phyloP scores from a whole-genome alignment of 2,888 invertebrate species.

The Criorhina ranunculi region DNA sequence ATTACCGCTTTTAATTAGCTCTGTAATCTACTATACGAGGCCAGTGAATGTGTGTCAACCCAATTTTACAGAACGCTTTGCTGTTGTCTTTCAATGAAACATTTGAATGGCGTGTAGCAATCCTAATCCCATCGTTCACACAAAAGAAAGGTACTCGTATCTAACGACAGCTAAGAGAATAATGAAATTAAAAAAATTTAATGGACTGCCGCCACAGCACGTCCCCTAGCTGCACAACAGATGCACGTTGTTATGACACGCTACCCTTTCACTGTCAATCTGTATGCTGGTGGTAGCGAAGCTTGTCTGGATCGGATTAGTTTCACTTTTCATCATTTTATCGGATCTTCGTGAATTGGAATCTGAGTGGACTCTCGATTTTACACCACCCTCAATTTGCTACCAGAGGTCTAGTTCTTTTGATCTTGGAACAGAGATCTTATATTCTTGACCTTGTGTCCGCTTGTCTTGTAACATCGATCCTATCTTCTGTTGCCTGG shows the following conservation, averaged over 20 bases:
- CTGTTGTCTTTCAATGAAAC: conserved; percentile 13
- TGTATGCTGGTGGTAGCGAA: not conserved
- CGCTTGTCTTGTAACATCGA: not conserved
- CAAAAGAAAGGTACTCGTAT: not conserved
- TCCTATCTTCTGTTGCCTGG: not conserved
- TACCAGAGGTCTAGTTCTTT: not conserved
- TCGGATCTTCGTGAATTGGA: not conserved
- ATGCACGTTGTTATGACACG: conserved; percentile 37
- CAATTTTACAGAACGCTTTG: conserved; percentile 30
- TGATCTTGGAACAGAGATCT: not conserved
- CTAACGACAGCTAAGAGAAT: conserved; percentile 16
- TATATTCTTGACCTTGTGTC: not conserved
- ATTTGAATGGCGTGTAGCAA: conserved; percentile 45
- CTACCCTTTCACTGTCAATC: conserved; percentile 50
- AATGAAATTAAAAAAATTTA: conserved; percentile 53
- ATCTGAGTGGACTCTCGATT: not conserved
- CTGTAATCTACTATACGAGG: conserved; percentile 64
- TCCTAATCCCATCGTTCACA: not conserved
- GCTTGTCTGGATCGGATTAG: not conserved
- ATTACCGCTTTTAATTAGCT: conserved; percentile 69
- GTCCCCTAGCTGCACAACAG: conserved; percentile 29
- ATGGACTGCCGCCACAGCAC: conserved; percentile 23
- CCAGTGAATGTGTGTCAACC: conserved; percentile 60
- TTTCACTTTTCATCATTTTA: conserved; percentile 50
- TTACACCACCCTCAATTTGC: not conserved